Base-by-base conservation (phyloP, 2,888 invertebrate genomes). In the Caenorhabditis sp. region DNA sequence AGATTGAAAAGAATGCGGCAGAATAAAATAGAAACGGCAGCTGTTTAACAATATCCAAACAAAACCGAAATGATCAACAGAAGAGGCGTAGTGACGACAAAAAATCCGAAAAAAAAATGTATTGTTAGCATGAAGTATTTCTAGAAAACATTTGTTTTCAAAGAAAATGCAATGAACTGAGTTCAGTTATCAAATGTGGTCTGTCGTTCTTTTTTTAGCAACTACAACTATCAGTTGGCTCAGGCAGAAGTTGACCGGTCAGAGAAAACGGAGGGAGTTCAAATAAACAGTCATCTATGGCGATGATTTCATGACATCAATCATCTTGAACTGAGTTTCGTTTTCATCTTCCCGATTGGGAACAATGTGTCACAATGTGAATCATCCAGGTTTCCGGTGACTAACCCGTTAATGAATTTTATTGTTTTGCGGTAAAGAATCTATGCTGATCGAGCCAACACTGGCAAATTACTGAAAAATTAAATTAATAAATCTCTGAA, bases 41-140 rank as follows among this genome's bases (percentile, higher is more conserved):
- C 72, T 72, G 72, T 62, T 71, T 55, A 71, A 71, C 47, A 62
- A 71, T 61, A 71, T 71, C 60, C 61, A 24, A 51, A 26, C n/a
- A 15, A 18, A 58, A 69, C 47, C 68, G 44, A 22, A 44, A n/a
- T 32, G 13, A 28, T 44, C 40, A 13, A 24, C 56, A 68, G 28
- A 47, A 62, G 47, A 1, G 13, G 28, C 55, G n/a, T 15, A 15
- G 26, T 2, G 15, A 15, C 13, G n/a, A 55, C 24, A 56, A 20
- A 24, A 53, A 53, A n/a, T 3, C 15, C 11, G 13, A 56, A 58
- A 32, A 58, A 35, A 18, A 56, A 32, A 32, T 9, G n/a, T 32
- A 9, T 32, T 32, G 32, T 32, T 32, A 9, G 4, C 32, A 6
- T 32, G 5, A 9, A 32, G 32, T 32, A 9, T 32, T 32, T 9